A percentile compares a stretch with the other conserved stretches of the same genome.
These are phyloP conservation scores for Echinometra lucunter DNA, from an alignment of 53 echinoderm and acorn worm species.

Conservation along the genomic window DNA sequence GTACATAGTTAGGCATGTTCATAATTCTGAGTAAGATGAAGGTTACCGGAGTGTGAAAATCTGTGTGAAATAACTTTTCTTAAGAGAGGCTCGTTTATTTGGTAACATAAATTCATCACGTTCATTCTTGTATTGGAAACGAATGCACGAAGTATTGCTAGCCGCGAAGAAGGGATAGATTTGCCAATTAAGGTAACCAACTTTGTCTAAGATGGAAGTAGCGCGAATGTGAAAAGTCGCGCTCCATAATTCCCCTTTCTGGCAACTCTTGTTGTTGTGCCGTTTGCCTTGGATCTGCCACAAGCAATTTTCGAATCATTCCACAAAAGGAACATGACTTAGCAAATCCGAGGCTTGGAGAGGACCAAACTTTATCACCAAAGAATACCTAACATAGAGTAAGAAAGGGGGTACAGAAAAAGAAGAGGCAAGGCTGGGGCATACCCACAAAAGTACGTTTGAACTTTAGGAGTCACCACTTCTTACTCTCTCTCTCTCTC, in stretches of 20 bases:
- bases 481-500: background rate
- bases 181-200: background rate
- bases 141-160: no score
- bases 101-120: no score
- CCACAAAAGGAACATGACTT: conserved; percentile 63
- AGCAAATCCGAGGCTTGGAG: conserved; percentile 36
- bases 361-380: conserved; percentile 19
- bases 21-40: no score
- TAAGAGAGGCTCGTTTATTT: no score
- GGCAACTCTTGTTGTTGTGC: conserved; percentile 27
- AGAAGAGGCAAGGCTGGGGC: background rate
- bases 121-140: no score
- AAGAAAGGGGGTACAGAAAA: background rate
- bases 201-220: background rate
- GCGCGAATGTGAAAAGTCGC: background rate
- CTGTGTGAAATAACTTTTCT: no score
- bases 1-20: no score
- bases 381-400: background rate
- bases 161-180: background rate
- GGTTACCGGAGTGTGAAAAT: no score
- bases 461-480: conserved; percentile 25
- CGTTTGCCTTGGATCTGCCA: conserved; percentile 49
- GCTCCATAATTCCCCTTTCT: conserved; percentile 11
- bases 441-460: conserved; percentile 55
- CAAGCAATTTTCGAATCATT: conserved; percentile 38